A percentile compares a stretch with the other conserved stretches of the same genome.
These are phyloP conservation scores for Cyanocitta stelleri DNA, from an alignment of 2,113 vertebrate genomes.

Conservation along the genomic window DNA sequence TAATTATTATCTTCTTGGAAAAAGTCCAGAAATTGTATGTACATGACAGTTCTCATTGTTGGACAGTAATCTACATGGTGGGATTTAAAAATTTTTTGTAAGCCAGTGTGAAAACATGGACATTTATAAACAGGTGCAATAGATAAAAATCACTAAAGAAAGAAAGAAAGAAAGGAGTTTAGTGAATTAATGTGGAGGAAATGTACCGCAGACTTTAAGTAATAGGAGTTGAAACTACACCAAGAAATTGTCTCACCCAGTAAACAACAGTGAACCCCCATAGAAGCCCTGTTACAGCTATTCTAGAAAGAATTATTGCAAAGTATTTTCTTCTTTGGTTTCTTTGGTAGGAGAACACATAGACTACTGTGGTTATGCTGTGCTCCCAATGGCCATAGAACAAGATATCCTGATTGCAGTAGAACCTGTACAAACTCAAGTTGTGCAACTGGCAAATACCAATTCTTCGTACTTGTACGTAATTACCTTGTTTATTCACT, in stretches of 20 bases:
- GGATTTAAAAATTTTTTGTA: background rate
- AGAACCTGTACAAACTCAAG: slow-evolving; percentile 75
- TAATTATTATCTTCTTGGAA: background rate
- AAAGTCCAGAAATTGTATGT: background rate
- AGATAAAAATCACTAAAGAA: background rate
- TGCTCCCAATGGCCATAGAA: slow-evolving; percentile 96
- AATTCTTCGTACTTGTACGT: slow-evolving; percentile 85
- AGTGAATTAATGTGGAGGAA: background rate
- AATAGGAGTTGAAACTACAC: background rate
- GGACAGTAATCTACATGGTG: background rate
- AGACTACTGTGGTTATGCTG: slow-evolving; percentile 96
- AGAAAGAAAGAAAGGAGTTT: background rate
- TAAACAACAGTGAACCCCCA: background rate
- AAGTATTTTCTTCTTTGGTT: background rate
- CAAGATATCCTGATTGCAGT: slow-evolving; percentile 91
- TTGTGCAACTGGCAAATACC: slow-evolving; percentile 83
- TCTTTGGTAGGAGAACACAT: slow-evolving; percentile 88
- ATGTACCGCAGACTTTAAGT: background rate
- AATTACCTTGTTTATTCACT: background rate
- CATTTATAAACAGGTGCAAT: background rate
- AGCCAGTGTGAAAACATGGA: background rate
- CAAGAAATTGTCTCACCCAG: background rate
- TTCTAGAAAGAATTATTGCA: background rate
- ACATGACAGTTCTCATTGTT: background rate
- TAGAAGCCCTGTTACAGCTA: background rate